phyloP scores from a whole-genome alignment of 2,113 vertebrate genomes.

The Oryzias melastigma region DNA sequence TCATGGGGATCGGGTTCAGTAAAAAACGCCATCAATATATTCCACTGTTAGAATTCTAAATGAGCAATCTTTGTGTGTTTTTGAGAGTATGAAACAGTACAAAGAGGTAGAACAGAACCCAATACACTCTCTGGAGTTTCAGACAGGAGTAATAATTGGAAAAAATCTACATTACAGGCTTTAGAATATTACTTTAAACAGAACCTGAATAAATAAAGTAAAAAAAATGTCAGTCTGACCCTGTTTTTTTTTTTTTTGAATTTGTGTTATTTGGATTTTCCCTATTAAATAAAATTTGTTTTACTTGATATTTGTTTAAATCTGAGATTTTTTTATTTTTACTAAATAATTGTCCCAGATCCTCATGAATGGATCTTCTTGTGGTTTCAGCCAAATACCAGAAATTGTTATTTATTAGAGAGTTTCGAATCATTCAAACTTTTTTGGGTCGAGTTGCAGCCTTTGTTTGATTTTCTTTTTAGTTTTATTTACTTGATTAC shows the following conservation, averaged over 20 bases:
- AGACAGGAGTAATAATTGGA: background rate
- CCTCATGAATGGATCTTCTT: too few species aligned
- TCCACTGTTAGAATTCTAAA: conserved; percentile 1
- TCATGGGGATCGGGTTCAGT: conserved; percentile 1
- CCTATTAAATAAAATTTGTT: background rate
- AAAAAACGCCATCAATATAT: background rate
- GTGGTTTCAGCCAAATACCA: too few species aligned
- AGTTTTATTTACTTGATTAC: too few species aligned
- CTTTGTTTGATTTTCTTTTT: too few species aligned
- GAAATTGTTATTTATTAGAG: too few species aligned
- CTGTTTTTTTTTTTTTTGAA: too few species aligned
- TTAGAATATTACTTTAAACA: background rate
- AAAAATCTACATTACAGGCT: background rate
- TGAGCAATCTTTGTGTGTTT: background rate
- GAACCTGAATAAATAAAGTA: background rate
- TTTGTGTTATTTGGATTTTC: background rate
- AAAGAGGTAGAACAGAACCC: conserved; percentile 51
- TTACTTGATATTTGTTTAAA: too few species aligned
- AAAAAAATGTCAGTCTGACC: too few species aligned
- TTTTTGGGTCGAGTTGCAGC: too few species aligned
- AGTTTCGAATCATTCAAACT: too few species aligned
- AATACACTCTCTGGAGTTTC: conserved; percentile 12
- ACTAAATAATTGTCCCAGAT: too few species aligned
- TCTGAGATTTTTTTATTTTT: too few species aligned
- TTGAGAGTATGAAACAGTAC: background rate